A percentile compares a stretch with the other conserved stretches of the same genome.
Evolutionary conservation across 2,888 invertebrate species (phyloP).

Genomic region (Lepidocyrtinus sp.): DNA sequence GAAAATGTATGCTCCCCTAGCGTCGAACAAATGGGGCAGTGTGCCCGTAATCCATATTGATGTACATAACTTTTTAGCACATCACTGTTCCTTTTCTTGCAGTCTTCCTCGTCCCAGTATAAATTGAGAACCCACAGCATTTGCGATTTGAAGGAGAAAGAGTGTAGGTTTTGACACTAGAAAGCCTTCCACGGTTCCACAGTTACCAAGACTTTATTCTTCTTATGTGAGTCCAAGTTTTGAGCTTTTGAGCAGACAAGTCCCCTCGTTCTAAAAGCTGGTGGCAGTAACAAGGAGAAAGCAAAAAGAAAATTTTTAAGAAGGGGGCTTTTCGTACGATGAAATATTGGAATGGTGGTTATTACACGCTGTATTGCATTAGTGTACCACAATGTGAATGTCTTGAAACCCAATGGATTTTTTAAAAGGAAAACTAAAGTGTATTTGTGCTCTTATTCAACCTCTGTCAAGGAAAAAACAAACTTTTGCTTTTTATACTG

Average conservation of each 20-base stretch:
- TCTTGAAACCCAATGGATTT: slow-evolving; percentile 35
- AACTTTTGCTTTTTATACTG: slow-evolving; percentile 16
- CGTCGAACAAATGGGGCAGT: slow-evolving; percentile 29
- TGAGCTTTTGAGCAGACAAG: slow-evolving; percentile 30
- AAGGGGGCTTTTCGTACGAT: slow-evolving; percentile 16
- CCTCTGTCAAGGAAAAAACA: slow-evolving; percentile 1
- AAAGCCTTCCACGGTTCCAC: slow-evolving; percentile 17
- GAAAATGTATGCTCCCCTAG: background rate
- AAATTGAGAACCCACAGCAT: too few relatives aligned
- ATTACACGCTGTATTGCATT: slow-evolving; percentile 32
- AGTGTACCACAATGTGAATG: slow-evolving; percentile 37
- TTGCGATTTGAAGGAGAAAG: background rate
- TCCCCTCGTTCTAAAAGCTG: background rate
- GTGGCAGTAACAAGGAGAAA: background rate
- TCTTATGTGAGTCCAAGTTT: slow-evolving; percentile 23
- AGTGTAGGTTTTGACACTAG: background rate
- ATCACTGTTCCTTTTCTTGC: background rate
- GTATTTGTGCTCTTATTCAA: background rate
- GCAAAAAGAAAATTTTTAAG: background rate
- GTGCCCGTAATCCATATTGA: slow-evolving; percentile 44
- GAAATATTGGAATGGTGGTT: slow-evolving; percentile 8
- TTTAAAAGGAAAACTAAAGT: slow-evolving; percentile 16
- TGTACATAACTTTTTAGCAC: slow-evolving; percentile 35
- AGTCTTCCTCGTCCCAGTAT: background rate
- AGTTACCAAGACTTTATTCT: slow-evolving; percentile 38